A percentile compares a stretch with the other conserved stretches of the same genome.
These are phyloP conservation scores for Nerophis ophidion DNA, from an alignment of 2,113 vertebrate genomes.

Conservation along the genomic window DNA sequence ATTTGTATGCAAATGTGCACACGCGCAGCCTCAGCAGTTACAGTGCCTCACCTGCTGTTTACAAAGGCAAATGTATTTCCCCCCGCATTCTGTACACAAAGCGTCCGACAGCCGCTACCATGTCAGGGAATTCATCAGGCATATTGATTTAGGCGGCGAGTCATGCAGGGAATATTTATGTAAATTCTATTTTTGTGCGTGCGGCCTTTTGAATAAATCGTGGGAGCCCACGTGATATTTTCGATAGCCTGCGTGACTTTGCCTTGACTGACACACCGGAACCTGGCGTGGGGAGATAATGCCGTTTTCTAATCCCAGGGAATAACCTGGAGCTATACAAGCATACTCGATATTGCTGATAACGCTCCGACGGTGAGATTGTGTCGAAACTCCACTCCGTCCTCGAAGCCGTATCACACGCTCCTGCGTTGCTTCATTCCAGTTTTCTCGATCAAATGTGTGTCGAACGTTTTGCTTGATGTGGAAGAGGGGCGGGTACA, in stretches of 20 bases:
- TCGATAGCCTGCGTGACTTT: conserved; percentile 23
- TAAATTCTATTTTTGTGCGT: conserved; percentile 12
- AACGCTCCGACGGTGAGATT: conserved; percentile 49
- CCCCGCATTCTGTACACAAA: neutral
- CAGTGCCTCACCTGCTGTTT: conserved; percentile 9
- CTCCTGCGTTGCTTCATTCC: conserved; percentile 62
- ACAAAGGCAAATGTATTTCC: conserved; percentile 1
- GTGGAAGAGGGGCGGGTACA: conserved; percentile 45
- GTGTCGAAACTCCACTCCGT: conserved; percentile 43
- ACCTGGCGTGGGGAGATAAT: conserved; percentile 47
- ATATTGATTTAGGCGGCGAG: conserved; percentile 8
- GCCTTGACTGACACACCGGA: conserved; percentile 46
- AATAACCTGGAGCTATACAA: conserved; percentile 56
- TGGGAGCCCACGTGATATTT: conserved; percentile 5
- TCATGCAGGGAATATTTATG: conserved; percentile 10
- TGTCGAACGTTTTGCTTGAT: conserved; percentile 40
- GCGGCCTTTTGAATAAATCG: conserved; percentile 4
- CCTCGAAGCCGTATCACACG: conserved; percentile 54
- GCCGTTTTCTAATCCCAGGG: conserved; percentile 51
- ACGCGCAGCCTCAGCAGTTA: conserved; percentile 9
- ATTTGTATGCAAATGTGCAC: conserved; percentile 17
- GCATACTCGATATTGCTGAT: conserved; percentile 62
- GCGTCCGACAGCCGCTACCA: neutral
- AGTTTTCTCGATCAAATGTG: conserved; percentile 61
- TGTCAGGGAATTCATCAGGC: conserved; percentile 6